These are phyloP conservation scores for Sturnus vulgaris DNA, from an alignment of 2,113 vertebrate genomes.

Conservation along the genomic window DNA sequence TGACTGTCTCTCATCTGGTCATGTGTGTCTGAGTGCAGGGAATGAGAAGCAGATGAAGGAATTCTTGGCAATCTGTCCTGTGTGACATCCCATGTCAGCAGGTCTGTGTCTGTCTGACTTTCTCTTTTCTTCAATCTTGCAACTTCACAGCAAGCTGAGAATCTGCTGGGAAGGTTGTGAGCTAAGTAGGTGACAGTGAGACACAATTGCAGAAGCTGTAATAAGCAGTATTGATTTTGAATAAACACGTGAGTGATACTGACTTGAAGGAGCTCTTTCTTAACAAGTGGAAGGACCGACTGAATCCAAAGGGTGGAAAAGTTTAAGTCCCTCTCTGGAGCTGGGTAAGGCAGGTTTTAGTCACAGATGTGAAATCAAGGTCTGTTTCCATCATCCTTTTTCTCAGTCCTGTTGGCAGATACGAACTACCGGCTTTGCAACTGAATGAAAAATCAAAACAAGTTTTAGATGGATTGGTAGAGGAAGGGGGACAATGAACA, in stretches of 20 bases:
- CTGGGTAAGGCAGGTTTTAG: background rate
- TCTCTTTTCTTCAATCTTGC: background rate
- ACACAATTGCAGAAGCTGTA: slow-evolving; percentile 38
- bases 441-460: background rate
- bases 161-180: background rate
- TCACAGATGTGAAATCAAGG: background rate
- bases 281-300: background rate
- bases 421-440: background rate
- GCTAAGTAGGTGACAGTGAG: slow-evolving; percentile 21
- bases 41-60: background rate
- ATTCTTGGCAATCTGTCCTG: slow-evolving; percentile 4
- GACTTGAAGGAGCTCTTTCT: background rate
- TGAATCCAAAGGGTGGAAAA: background rate
- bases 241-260: slow-evolving; percentile 22
- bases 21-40: background rate
- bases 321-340: background rate
- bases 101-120: background rate
- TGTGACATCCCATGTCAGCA: background rate
- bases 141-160: background rate
- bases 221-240: slow-evolving; percentile 47
- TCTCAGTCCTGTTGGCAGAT: background rate
- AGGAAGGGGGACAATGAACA: background rate
- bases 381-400: background rate
- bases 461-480: background rate
- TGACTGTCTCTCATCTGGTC: background rate